Evolutionary conservation across 2,113 vertebrate genomes (phyloP), one percentile per base, ranked within the genome.

Genomic region (Dipodomys ordii): DNA sequence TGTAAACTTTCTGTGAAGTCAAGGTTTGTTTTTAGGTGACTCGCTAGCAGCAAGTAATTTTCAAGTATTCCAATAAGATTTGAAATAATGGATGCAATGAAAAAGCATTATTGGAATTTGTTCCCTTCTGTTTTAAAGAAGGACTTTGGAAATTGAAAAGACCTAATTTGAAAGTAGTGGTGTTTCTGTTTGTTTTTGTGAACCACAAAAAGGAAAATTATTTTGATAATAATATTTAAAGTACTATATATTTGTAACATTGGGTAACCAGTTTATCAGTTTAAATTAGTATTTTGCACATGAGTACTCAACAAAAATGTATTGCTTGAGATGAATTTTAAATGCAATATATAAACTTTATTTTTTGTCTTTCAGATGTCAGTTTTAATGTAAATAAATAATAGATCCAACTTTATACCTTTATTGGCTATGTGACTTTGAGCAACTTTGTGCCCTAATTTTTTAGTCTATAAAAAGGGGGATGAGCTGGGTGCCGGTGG

Each of bases 51-150:
- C 39, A 97, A 67, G 35, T 93, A 76, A 53, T 95, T 35, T n/a
- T 94, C 90, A 96, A 7, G 94, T 76, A 19, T 79, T 65, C 30
- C 94, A 96, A 32, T 67, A 92, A 87, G 60, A 96, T 97, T 91
- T 95, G 96, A 90, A 94, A 94, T 97, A 60, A 96, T 92, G 95
- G 97, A 84, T 97, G 88, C 93, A 94, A 92, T 95, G 68, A 92
- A 88, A 96, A 72, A 95, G 76, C 83, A 85, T 95, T 97, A 91
- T 96, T 83, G 77, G 86, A 96, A 94, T 92, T 79, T 39, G 6
- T 94, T 97, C 64, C 97, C 97, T 98, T 97, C 98, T 98, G 96
- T 98, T 98, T 81, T 97, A 98, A 98, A 98, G 97, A 91, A 98
- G 97, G 95, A 97, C 88, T 92, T 90, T 81, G 71, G 71, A 93